phyloP scores from a whole-genome alignment of 2,113 vertebrate genomes.

The Stictonetta naevosa region DNA sequence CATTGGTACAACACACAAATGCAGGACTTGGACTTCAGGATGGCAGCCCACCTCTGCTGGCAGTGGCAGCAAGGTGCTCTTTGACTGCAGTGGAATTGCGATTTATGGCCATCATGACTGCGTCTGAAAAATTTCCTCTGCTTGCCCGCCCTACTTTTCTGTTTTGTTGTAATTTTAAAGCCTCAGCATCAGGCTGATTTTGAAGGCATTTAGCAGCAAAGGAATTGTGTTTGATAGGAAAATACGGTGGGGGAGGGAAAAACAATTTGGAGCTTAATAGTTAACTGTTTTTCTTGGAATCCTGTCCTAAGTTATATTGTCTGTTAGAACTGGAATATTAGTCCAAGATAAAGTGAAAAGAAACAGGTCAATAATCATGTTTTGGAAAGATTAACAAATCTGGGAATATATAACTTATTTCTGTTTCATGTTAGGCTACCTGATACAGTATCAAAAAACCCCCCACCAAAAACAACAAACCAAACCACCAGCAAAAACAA shows the following conservation, averaged over 20 bases:
- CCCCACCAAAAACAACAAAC: background rate
- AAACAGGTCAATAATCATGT: background rate
- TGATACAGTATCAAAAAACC: background rate
- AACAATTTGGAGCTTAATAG: background rate
- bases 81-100: background rate
- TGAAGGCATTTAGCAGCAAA: background rate
- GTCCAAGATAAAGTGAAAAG: background rate
- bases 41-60: background rate
- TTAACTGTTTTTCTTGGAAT: background rate
- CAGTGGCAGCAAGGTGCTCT: accelerated
- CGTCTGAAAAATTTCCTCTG: background rate
- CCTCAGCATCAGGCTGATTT: background rate
- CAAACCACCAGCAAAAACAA: background rate
- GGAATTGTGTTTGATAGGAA: background rate
- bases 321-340: background rate
- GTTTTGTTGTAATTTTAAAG: background rate
- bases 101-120: background rate
- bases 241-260: background rate
- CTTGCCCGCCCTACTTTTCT: conserved; percentile 26
- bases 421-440: background rate
- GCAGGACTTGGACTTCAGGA: background rate
- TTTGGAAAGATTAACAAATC: background rate
- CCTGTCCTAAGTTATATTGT: background rate
- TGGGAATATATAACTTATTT: background rate
- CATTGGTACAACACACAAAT: background rate